Base-by-base conservation (phyloP, 2,888 invertebrate genomes). In the Xanthia icteritia region DNA sequence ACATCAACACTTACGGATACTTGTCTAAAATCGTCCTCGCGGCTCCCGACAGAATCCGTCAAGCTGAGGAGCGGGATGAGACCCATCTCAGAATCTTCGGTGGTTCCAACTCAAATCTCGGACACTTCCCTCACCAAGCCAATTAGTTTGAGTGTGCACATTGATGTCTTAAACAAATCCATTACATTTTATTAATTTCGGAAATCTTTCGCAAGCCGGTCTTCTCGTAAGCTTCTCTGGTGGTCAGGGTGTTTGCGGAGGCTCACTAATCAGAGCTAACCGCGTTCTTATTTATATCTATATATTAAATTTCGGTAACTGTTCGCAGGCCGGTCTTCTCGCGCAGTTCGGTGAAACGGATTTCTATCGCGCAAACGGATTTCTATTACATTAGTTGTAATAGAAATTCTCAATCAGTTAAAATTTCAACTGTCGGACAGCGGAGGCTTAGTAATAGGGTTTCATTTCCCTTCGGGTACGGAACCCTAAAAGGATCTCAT, bases 191-290 rank as follows among this genome's bases (percentile, higher is more conserved):
- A 66, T 27, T 69, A n/a, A 61, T 48, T 31, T 31, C 1, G 2
- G 5, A 20, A 17, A 39, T 61, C 36, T 23, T 73, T 27, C 1
- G 11, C 75, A 88, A 88, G 88, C 82, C 63, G 88, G 88, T 54
- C 83, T 88, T 39, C 31, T 88, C n/a, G 71, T 58, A 11, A 51
- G 61, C 3, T 60, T 83, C 13, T 4, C 31, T 13, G 60, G 56
- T 6, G 79, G 76, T 8, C 86, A 86, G 9, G 92, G 90, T 42
- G 85, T 94, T 0, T 94, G 94, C 65, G 94, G 94, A 6, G 94
- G 90, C 39, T 91, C 93, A 5, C 81, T 94, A 0, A 20, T 95
- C 45, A 89, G 75, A 27, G 13, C 74, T 1, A 85, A 86, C 51
- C 88, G 92, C 27, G 86, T 94, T 77, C 27, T n/a, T n/a, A n/a